Evolutionary conservation across 2,113 vertebrate species (phyloP).

Genomic region (Solea senegalensis): DNA sequence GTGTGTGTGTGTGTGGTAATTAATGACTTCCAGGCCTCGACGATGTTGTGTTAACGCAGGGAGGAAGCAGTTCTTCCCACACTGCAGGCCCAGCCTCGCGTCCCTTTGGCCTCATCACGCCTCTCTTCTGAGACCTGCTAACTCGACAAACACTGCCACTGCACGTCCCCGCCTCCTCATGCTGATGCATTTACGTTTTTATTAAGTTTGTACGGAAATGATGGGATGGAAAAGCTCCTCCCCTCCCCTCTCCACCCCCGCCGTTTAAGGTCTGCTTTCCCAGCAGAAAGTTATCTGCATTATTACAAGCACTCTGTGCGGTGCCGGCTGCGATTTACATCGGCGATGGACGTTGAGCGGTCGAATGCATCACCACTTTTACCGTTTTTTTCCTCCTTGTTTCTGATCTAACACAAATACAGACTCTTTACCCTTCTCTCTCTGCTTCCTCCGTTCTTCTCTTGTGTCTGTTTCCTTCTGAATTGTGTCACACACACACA

Average conservation of each 20-base stretch:
- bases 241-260: background rate
- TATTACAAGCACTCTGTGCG: slow-evolving; percentile 40
- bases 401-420: slow-evolving; percentile 19
- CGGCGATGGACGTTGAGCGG: slow-evolving; percentile 23
- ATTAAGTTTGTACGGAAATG: slow-evolving; percentile 40
- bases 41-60: slow-evolving; percentile 5
- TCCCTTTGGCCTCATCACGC: slow-evolving; percentile 30
- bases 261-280: slow-evolving; percentile 24
- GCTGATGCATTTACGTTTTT: slow-evolving; percentile 45
- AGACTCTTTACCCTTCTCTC: background rate
- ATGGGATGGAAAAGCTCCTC: background rate
- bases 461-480: slow-evolving; percentile 15
- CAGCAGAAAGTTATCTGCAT: slow-evolving; percentile 49
- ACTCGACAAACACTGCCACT: slow-evolving; percentile 29
- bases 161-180: slow-evolving; percentile 26
- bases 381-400: background rate
- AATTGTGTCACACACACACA: slow-evolving; percentile 57
- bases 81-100: slow-evolving; percentile 28
- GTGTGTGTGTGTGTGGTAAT: slow-evolving; percentile 10
- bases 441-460: slow-evolving; percentile 12
- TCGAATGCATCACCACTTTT: slow-evolving; percentile 39
- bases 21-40: slow-evolving; percentile 3
- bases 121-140: slow-evolving; percentile 21
- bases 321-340: slow-evolving; percentile 53
- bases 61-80: slow-evolving; percentile 52